Evolutionary conservation across 35 echinoderm and acorn worm species (phyloP).

Genomic region (Chiridota heheva): DNA sequence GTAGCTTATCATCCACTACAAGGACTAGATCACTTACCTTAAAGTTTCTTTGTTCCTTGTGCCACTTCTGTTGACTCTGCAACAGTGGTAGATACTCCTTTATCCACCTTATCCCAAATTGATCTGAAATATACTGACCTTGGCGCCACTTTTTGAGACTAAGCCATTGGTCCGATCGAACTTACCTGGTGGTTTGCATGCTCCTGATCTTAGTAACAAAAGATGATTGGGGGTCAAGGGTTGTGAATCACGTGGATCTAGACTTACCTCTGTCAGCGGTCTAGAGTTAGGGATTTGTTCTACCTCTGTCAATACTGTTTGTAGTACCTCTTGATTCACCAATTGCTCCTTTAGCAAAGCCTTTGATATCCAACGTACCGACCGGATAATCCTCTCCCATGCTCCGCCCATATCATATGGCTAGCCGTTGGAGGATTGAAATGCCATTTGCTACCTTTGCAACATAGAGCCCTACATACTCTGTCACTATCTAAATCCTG

Average conservation of each 20-base stretch:
- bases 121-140: conserved; percentile 23
- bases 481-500: conserved; percentile 7
- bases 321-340: conserved; percentile 9
- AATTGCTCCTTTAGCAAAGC: conserved; percentile 27
- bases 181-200: conserved; percentile 20
- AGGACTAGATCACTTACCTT: conserved; percentile 13
- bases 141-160: conserved; percentile 22
- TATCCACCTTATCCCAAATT: conserved; percentile 37
- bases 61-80: conserved; percentile 41
- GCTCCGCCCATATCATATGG: conserved; percentile 52
- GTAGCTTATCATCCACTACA: conserved; percentile 21
- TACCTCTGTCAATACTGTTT: conserved; percentile 44
- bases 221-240: conserved; percentile 60
- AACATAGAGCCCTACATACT: background rate
- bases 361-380: conserved; percentile 24
- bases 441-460: conserved; percentile 37
- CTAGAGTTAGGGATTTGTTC: conserved; percentile 40
- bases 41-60: background rate
- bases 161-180: conserved; percentile 36
- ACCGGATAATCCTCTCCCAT: conserved; percentile 42
- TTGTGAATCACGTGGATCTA: conserved; percentile 34
- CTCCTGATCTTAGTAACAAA: conserved; percentile 3
- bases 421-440: conserved; percentile 53
- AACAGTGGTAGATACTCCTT: conserved; percentile 33
- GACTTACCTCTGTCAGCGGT: conserved; percentile 37